Percentiles rank a stretch among this genome's conserved stretches.
These are phyloP conservation scores for Ciconia stormi DNA, from an alignment of 2,113 vertebrate genomes.

Conservation along the genomic window DNA sequence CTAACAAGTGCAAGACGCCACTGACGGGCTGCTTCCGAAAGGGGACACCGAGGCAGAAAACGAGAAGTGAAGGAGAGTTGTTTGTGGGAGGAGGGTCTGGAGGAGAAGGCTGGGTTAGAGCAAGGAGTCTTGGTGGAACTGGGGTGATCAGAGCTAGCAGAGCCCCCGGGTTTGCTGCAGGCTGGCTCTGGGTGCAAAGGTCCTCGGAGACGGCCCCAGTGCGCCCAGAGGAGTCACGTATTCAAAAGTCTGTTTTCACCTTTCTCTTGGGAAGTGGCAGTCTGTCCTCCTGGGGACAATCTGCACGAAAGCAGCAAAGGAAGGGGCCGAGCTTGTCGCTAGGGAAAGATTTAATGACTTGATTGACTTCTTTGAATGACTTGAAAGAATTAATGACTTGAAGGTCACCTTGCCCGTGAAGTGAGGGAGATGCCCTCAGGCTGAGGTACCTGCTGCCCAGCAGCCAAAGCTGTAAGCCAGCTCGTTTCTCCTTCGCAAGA, in stretches of 20 bases:
- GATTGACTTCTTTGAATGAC: too few species aligned
- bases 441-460: not conserved
- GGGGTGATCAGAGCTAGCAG: not conserved
- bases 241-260: rapidly evolving
- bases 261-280: not conserved
- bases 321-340: not conserved
- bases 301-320: not conserved
- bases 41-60: not conserved
- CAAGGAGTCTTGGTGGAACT: rapidly evolving
- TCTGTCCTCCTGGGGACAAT: not conserved
- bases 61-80: not conserved
- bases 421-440: not conserved
- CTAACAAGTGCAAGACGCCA: rapidly evolving
- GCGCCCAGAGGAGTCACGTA: rapidly evolving
- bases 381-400: not conserved
- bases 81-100: not conserved
- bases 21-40: not conserved
- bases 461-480: not conserved
- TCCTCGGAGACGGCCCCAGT: not conserved
- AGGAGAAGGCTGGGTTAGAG: not conserved
- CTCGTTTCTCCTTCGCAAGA: not conserved
- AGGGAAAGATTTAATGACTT: not conserved
- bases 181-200: not conserved
- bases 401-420: not conserved
- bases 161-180: not conserved